Conservation (phyloP, 1,140 invertebrate species). For the Elysia chlorotica region DNA sequence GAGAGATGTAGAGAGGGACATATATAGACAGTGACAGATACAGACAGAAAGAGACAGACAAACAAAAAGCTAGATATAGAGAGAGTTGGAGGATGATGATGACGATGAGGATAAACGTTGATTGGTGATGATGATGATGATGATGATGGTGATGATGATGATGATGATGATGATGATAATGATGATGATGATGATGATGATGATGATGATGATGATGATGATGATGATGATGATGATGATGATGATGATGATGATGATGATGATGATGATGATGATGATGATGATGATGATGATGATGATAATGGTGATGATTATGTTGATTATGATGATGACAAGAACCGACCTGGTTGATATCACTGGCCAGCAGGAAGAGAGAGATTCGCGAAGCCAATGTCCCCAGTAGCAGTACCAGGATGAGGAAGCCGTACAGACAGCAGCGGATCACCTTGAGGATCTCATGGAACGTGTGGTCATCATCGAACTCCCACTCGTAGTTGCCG, state of each 20-base stretch:
- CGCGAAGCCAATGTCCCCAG: conserved; percentile 41
- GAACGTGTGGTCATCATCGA: conserved; percentile 47
- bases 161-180: background rate
- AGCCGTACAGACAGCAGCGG: conserved; percentile 42
- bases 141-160: background rate
- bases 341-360: conserved; percentile 50
- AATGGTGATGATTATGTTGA: background rate
- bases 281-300: background rate
- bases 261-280: background rate
- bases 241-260: no score
- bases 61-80: no score
- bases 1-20: no score
- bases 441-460: conserved; percentile 53
- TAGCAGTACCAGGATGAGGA: conserved; percentile 43
- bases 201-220: no score
- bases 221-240: no score
- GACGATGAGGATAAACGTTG: no score
- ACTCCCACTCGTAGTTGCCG: conserved; percentile 49
- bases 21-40: no score
- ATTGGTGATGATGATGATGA: no score
- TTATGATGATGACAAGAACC: background rate
- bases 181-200: background rate
- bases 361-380: conserved; percentile 46
- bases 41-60: no score
- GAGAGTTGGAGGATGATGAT: no score